Conservation (phyloP, 2,113 vertebrate genomes). For the Mesitornis unicolor region DNA sequence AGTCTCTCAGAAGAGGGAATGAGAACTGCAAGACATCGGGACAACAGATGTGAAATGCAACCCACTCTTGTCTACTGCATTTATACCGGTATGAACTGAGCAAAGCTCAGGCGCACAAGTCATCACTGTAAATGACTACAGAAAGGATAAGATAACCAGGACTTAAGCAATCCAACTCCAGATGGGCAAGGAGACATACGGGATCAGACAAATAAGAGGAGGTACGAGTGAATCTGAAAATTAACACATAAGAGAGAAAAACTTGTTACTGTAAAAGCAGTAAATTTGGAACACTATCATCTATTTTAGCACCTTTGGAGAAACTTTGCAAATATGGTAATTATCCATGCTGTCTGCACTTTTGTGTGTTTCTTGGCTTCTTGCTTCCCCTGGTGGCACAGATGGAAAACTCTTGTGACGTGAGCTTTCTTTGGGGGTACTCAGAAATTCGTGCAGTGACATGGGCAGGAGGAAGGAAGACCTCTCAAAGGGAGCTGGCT, state of each 20-base stretch:
- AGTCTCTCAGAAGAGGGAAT: neutral
- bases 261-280: neutral
- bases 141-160: neutral
- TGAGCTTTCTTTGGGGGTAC: neutral
- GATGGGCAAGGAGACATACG: neutral
- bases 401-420: neutral
- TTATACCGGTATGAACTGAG: neutral
- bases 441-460: neutral
- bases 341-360: neutral
- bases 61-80: neutral
- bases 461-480: neutral
- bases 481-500: neutral
- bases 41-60: conserved; percentile 5
- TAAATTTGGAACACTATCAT: neutral
- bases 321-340: neutral
- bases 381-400: conserved; percentile 20
- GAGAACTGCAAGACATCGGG: conserved; percentile 12
- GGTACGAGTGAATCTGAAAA: neutral
- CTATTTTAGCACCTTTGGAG: neutral
- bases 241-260: neutral
- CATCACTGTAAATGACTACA: neutral
- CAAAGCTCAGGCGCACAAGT: neutral
- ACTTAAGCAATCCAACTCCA: neutral
- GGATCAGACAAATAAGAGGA: neutral
- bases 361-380: neutral